Evolutionary conservation across 2,888 invertebrate genomes (phyloP).

Genomic region (Polydrusus pterygomalis): DNA sequence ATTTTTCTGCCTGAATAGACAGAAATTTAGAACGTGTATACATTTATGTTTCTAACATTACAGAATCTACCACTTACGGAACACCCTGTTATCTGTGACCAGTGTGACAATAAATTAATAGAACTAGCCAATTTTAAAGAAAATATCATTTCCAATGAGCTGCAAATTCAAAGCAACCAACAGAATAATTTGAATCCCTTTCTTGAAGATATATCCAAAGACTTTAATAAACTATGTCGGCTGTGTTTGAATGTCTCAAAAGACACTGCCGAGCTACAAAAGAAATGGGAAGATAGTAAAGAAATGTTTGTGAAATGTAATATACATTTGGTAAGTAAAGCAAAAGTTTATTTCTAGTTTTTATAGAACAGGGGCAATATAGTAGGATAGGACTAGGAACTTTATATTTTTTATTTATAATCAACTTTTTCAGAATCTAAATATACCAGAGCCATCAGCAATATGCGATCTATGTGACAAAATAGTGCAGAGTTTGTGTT

Average conservation of each 20-base stretch:
- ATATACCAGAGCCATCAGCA: constrained; percentile 28
- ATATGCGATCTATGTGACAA: constrained; percentile 25
- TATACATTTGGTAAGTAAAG: constrained; percentile 38
- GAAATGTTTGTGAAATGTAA: constrained; percentile 29
- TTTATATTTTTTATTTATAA: too few relatives aligned
- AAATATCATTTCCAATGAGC: constrained; percentile 36
- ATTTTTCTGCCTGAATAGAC: background rate
- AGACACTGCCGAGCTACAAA: background rate
- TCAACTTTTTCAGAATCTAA: constrained; percentile 29
- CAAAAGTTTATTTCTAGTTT: background rate
- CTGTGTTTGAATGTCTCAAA: constrained; percentile 32
- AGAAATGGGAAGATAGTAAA: constrained; percentile 28
- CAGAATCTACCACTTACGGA: constrained; percentile 40
- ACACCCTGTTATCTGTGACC: constrained; percentile 34
- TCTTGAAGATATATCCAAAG: constrained; percentile 30
- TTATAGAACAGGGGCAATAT: too few relatives aligned
- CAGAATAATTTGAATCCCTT: constrained; percentile 8
- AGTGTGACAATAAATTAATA: constrained; percentile 32
- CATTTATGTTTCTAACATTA: constrained; percentile 10
- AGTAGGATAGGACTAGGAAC: too few relatives aligned
- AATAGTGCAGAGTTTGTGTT: background rate
- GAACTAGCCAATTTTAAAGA: constrained; percentile 34
- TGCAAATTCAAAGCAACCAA: constrained; percentile 28
- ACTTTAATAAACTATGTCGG: constrained; percentile 35
- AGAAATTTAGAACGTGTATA: too few relatives aligned